phyloP scores from a whole-genome alignment of 2,888 invertebrate genomes.

The Cryptocephalus primarius region DNA sequence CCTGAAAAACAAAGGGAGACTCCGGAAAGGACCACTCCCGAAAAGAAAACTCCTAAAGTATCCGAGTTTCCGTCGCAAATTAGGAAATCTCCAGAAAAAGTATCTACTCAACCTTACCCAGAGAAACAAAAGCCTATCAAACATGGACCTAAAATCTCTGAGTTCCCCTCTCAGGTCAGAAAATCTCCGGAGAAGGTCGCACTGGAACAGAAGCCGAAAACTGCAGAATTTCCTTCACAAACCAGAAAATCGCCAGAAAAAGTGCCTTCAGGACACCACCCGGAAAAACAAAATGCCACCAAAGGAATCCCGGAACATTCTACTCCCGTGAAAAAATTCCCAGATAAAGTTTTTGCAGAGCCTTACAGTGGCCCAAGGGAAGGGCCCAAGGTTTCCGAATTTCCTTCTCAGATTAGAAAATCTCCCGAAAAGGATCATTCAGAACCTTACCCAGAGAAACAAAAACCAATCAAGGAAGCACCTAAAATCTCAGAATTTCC shows the following conservation, averaged over 20 bases:
- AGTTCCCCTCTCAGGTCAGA: conserved; percentile 20
- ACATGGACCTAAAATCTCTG: conserved; percentile 6
- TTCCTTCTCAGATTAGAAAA: conserved; percentile 16
- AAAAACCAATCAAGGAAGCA: conserved; percentile 3
- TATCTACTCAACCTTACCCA: conserved; percentile 4
- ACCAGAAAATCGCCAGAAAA: conserved; percentile 12
- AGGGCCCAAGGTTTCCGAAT: conserved; percentile 13
- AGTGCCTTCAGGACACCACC: conserved; percentile 9
- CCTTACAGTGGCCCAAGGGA: conserved; percentile 11
- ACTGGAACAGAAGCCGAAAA: conserved; percentile 9
- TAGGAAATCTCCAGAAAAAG: conserved; percentile 14
- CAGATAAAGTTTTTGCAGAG: conserved; percentile 11
- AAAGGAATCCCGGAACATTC: no score
- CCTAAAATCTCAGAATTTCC: conserved; percentile 16
- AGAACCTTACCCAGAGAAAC: not conserved
- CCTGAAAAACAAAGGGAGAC: conserved; percentile 13
- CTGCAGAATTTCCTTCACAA: conserved; percentile 21
- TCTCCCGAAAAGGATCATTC: conserved; percentile 7
- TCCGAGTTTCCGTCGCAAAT: conserved; percentile 20
- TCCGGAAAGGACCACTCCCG: conserved; percentile 8
- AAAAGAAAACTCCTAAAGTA: conserved; percentile 8
- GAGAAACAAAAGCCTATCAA: conserved; percentile 6
- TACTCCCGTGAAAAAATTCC: conserved; percentile 12
- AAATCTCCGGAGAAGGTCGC: conserved; percentile 18
- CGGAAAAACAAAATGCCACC: conserved; percentile 11